These are phyloP conservation scores for Nannoperca australis DNA, from an alignment of 2,797 vertebrate species.

Conservation along the genomic window DNA sequence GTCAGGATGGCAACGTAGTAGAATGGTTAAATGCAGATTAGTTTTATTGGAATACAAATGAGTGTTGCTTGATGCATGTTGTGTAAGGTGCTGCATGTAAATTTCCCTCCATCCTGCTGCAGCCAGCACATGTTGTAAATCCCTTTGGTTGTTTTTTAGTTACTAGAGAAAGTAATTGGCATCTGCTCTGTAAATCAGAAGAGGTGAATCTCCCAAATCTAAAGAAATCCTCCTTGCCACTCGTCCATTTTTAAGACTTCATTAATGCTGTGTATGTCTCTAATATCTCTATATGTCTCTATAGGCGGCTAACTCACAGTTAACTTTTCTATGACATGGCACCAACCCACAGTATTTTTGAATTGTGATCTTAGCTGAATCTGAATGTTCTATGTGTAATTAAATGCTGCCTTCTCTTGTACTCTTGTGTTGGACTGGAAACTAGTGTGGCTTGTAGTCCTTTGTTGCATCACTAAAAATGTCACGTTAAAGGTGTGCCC, in stretches of 20 bases:
- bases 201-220: too few species aligned
- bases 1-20: not conserved
- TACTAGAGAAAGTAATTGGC: not conserved
- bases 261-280: not conserved
- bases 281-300: too few species aligned
- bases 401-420: constrained; percentile 5
- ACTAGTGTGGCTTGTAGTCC: not conserved
- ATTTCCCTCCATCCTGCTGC: not conserved
- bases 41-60: not conserved
- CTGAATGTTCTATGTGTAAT: not conserved
- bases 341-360: not conserved
- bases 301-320: not conserved
- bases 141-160: not conserved
- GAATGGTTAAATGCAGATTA: constrained; percentile 3
- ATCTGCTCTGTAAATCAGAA: not conserved
- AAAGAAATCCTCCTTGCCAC: not conserved
- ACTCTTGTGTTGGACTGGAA: not conserved
- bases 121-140: not conserved
- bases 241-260: not conserved
- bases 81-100: not conserved
- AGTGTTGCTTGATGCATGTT: not conserved
- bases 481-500: not conserved
- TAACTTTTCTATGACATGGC: not conserved
- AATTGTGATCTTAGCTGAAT: not conserved
- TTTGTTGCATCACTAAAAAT: not conserved